phyloP scores from a whole-genome alignment of 2,797 vertebrate genomes.

The Phalanger gymnotis region DNA sequence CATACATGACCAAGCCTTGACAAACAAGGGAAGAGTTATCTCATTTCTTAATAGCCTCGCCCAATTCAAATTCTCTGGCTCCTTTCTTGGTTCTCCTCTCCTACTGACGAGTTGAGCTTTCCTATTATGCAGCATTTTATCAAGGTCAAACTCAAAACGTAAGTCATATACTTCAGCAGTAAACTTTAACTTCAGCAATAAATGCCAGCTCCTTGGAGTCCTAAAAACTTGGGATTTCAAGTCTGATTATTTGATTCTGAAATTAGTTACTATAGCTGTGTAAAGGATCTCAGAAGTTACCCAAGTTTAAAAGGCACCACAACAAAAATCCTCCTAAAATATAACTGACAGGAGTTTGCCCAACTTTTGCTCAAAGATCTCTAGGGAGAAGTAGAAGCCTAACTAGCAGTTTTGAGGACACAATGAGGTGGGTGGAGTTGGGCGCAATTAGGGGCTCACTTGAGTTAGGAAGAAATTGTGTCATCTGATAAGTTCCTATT shows the following conservation, averaged over 20 bases:
- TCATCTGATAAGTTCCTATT: neutral
- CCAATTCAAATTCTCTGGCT: conserved; percentile 17
- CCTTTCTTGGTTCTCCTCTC: neutral
- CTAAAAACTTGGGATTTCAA: conserved; percentile 15
- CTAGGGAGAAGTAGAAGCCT: neutral
- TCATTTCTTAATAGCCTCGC: conserved; percentile 50
- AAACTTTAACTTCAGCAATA: conserved; percentile 47
- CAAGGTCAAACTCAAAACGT: conserved; percentile 55
- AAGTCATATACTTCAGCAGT: conserved; percentile 33
- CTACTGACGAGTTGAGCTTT: neutral
- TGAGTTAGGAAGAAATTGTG: neutral
- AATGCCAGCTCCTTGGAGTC: conserved; percentile 33
- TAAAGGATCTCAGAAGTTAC: neutral
- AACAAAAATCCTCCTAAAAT: neutral
- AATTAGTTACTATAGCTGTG: neutral
- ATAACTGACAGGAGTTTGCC: neutral
- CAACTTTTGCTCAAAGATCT: neutral
- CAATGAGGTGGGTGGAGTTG: neutral
- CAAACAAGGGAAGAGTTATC: conserved; percentile 1
- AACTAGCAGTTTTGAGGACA: neutral
- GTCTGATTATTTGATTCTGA: neutral
- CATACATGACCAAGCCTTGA: neutral
- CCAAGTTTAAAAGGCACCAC: neutral
- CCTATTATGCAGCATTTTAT: conserved; percentile 13
- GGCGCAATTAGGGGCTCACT: neutral